These are phyloP conservation scores for Dryobates pubescens DNA, from an alignment of 2,797 vertebrate species.

Conservation along the genomic window DNA sequence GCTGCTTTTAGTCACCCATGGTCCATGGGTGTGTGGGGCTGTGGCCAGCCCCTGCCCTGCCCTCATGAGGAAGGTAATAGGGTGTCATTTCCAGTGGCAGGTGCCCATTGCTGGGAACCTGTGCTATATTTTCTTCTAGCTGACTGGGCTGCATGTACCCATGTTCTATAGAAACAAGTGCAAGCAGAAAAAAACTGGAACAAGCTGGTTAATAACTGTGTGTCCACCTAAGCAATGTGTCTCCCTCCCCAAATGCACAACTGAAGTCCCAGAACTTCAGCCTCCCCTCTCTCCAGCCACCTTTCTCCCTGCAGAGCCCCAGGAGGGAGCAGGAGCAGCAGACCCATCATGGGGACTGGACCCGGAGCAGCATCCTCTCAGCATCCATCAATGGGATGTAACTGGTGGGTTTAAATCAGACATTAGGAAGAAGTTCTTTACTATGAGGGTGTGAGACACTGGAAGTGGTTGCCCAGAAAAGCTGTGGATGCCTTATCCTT, in stretches of 20 bases:
- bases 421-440: too few relatives aligned
- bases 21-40: accelerated
- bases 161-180: not conserved
- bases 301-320: accelerated
- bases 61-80: not conserved
- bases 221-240: not conserved
- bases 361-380: not conserved
- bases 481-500: too few relatives aligned
- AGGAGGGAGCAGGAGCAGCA: not conserved
- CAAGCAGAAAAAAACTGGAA: conserved; percentile 21
- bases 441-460: too few relatives aligned
- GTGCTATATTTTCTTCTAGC: conserved; percentile 23
- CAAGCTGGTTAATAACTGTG: conserved; percentile 29
- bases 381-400: accelerated
- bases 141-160: not conserved
- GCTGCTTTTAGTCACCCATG: not conserved
- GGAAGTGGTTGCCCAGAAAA: too few relatives aligned
- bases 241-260: not conserved
- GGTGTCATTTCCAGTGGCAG: not conserved
- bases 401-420: too few relatives aligned
- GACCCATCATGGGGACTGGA: accelerated
- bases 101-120: not conserved
- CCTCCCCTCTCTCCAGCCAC: conserved; percentile 5
- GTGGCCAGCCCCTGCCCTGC: accelerated
- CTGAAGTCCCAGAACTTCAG: not conserved